These are phyloP conservation scores for Theristicus caerulescens DNA, from an alignment of 2,113 vertebrate genomes.

Conservation along the genomic window DNA sequence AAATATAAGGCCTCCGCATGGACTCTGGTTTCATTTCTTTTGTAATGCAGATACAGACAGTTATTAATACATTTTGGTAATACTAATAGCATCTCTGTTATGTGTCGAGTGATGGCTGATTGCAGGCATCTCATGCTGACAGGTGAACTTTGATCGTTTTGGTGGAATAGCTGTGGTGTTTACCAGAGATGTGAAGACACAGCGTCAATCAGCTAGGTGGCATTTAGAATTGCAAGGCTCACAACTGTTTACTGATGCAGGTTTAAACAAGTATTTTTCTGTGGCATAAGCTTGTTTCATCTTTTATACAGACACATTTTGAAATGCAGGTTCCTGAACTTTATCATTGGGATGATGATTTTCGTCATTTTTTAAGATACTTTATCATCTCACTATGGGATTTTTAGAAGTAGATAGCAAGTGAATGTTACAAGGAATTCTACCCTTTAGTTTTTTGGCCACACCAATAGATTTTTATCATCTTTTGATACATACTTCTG, in stretches of 20 bases:
- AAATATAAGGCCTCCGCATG: background rate
- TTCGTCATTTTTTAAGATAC: background rate
- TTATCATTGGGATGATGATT: background rate
- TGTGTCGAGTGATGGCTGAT: background rate
- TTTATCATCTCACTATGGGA: background rate
- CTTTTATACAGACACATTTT: background rate
- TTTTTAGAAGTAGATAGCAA: background rate
- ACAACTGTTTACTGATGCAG: background rate
- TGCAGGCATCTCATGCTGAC: background rate
- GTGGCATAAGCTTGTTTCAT: background rate
- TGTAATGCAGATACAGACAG: background rate
- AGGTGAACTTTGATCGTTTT: background rate
- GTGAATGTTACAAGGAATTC: background rate
- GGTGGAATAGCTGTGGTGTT: background rate
- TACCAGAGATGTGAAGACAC: background rate
- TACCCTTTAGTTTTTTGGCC: background rate
- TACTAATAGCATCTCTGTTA: background rate
- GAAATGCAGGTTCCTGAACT: background rate
- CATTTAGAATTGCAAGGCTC: background rate
- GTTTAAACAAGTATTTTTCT: background rate
- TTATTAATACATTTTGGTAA: background rate
- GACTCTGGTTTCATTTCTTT: background rate
- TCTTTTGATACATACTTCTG: background rate
- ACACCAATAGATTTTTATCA: background rate
- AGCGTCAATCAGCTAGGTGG: background rate